Evolutionary conservation across 2,888 invertebrate genomes (phyloP).

Genomic region (Drosophila paranaensis): DNA sequence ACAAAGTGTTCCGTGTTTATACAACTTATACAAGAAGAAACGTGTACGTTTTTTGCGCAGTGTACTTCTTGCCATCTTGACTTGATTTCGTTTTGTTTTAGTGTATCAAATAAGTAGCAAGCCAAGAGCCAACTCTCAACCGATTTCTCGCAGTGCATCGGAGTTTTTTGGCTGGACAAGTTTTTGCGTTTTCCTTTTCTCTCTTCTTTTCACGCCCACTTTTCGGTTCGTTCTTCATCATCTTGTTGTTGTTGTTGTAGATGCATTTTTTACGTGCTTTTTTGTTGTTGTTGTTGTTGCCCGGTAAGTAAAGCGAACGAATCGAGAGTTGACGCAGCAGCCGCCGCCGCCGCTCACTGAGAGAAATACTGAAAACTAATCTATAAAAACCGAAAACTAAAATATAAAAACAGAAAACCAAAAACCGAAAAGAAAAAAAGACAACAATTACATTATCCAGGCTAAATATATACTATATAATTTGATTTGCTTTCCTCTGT

Average conservation of each 20-base stretch:
- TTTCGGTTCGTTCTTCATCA: conserved; percentile 47
- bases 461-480: conserved; percentile 39
- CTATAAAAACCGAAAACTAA: not conserved
- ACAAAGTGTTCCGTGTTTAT: conserved; percentile 60
- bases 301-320: conserved; percentile 59
- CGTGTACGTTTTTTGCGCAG: conserved; percentile 55
- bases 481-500: conserved; percentile 61
- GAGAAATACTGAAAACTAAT: too few species aligned
- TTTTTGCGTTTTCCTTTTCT: not conserved
- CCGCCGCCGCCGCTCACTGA: too few species aligned
- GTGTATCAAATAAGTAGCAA: conserved; percentile 46
- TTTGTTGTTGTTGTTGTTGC: conserved; percentile 1
- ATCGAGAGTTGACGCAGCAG: not conserved
- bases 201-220: conserved; percentile 9
- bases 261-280: conserved; percentile 52
- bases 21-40: conserved; percentile 33
- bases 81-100: conserved; percentile 57
- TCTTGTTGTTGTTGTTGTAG: conserved; percentile 54
- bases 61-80: conserved; percentile 49
- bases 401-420: not conserved
- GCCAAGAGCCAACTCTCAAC: conserved; percentile 24
- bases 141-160: conserved; percentile 32
- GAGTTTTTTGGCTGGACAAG: conserved; percentile 1
- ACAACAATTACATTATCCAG: conserved; percentile 30
- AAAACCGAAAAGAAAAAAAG: not conserved